These are phyloP conservation scores for Physocephala rufipes DNA, from an alignment of 2,888 invertebrate genomes.

Conservation along the genomic window DNA sequence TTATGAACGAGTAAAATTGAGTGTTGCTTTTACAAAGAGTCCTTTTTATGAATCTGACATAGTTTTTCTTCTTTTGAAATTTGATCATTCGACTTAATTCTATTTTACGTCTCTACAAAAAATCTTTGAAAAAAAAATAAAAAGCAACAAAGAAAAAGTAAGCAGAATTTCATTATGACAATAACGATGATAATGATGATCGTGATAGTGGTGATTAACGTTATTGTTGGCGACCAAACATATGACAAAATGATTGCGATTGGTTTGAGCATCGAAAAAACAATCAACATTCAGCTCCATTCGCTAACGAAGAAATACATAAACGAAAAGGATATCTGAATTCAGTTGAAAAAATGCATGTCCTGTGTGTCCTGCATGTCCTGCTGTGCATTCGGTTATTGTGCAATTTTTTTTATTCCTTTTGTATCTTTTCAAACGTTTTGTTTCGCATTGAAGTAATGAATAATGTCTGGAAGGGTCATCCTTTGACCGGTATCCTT, in stretches of 20 bases:
- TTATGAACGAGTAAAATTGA: too few relatives aligned
- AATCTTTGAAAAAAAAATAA: too few relatives aligned
- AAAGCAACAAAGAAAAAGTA: too few relatives aligned
- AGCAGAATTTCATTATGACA: conserved; percentile 1
- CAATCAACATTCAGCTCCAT: background rate
- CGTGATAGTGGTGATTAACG: background rate
- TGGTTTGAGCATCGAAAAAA: too few relatives aligned
- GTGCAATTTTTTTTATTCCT: conserved; percentile 18
- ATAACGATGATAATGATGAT: background rate
- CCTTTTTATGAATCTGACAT: too few relatives aligned
- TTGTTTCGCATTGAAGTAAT: background rate
- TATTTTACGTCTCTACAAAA: too few relatives aligned
- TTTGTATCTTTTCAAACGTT: conserved; percentile 9
- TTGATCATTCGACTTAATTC: too few relatives aligned
- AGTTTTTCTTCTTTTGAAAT: too few relatives aligned
- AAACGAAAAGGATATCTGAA: conserved; percentile 30
- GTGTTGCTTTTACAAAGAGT: too few relatives aligned
- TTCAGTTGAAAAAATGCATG: conserved; percentile 29
- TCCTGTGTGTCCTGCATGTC: too few relatives aligned
- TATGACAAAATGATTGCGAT: conserved; percentile 2
- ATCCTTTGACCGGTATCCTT: too few relatives aligned
- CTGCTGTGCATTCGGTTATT: conserved; percentile 36
- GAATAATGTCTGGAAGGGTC: conserved; percentile 24
- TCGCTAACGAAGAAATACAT: conserved; percentile 11
- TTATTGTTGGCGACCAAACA: background rate